Evolutionary conservation across 2,113 vertebrate species (phyloP).

Genomic region (Planiliza haematocheilus): DNA sequence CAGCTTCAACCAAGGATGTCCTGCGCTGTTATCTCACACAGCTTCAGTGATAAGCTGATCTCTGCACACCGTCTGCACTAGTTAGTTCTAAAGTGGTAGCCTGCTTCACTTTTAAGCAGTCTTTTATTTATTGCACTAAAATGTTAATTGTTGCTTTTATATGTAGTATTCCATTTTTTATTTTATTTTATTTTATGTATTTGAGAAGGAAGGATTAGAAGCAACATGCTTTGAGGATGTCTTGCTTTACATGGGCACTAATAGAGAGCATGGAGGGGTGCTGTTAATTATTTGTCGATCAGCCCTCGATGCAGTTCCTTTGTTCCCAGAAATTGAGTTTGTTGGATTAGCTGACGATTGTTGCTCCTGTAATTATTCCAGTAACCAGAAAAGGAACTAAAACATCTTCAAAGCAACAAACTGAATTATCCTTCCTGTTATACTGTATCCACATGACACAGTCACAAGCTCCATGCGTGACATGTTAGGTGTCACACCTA

Average conservation of each 20-base stretch:
- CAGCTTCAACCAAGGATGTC: constrained; percentile 14
- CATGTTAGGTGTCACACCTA: neutral
- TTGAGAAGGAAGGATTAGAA: neutral
- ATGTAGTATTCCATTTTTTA: too few species aligned
- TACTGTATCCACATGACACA: constrained; percentile 18
- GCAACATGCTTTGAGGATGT: neutral
- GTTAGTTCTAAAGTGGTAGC: too few species aligned
- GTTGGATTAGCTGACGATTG: neutral
- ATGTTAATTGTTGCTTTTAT: too few species aligned
- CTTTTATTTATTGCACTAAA: too few species aligned
- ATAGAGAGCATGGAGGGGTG: neutral
- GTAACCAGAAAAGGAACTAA: too few species aligned
- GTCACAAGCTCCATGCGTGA: constrained; percentile 24
- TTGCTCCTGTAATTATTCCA: neutral
- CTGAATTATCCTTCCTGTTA: neutral
- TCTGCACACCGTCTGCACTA: too few species aligned
- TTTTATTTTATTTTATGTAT: too few species aligned
- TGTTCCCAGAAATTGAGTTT: neutral
- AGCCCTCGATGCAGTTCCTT: neutral
- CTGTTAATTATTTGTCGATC: too few species aligned
- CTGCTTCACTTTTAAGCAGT: too few species aligned
- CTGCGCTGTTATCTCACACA: constrained; percentile 30
- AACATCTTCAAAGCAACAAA: too few species aligned
- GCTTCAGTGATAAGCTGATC: constrained; percentile 12
- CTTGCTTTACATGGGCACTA: neutral